These are phyloP conservation scores for Papilio dardanus DNA, from an alignment of 1,140 invertebrate species.

Conservation along the genomic window DNA sequence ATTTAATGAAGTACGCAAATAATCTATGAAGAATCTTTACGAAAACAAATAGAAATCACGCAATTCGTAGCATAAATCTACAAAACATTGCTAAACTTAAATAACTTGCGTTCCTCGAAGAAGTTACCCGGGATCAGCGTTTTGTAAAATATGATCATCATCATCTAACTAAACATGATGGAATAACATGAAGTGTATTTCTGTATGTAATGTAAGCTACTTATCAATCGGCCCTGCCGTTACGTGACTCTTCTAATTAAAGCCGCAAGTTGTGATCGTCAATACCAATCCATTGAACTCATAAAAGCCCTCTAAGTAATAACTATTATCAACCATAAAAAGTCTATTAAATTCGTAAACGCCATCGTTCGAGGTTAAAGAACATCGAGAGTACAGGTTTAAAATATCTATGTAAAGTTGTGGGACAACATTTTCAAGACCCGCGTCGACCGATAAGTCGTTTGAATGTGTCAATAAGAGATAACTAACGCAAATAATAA, in stretches of 20 bases:
- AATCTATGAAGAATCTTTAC: too few species aligned
- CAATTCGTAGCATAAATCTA: too few species aligned
- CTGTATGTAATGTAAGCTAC: too few species aligned
- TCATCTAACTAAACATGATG: too few species aligned
- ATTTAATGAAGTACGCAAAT: too few species aligned
- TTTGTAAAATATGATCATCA: too few species aligned
- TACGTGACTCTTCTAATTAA: not conserved
- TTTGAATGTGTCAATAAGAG: conserved; percentile 76
- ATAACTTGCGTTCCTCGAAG: too few species aligned
- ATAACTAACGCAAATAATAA: conserved; percentile 73
- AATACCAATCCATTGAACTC: not conserved
- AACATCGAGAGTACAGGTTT: conserved; percentile 29
- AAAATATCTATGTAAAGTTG: conserved; percentile 33
- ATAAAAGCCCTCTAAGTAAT: not conserved
- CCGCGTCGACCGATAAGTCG: conserved; percentile 72
- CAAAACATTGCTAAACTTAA: too few species aligned
- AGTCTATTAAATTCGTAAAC: conserved; percentile 12
- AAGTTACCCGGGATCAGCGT: too few species aligned
- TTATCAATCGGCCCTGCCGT: not conserved
- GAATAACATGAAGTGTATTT: not conserved
- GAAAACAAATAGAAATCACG: too few species aligned
- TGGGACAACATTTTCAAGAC: conserved; percentile 58
- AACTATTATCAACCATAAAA: not conserved
- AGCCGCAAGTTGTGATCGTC: not conserved
- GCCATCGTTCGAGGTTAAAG: not conserved